Base-by-base conservation (phyloP, 2,888 invertebrate genomes). In the Chydorus sphaericus region DNA sequence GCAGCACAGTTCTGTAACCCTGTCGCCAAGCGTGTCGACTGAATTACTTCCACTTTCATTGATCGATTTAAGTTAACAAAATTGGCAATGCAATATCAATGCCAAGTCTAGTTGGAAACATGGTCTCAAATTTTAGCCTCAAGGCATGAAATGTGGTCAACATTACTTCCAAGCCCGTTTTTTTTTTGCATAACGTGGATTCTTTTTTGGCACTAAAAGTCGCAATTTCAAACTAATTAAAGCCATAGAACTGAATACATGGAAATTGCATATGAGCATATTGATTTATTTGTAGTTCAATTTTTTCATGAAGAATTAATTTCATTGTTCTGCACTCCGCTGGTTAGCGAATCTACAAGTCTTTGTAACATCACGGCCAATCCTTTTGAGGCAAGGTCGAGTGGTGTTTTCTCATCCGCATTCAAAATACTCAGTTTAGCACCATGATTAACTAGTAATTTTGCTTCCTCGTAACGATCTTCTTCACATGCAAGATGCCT, bases 401-500 rank as follows among this genome's bases (percentile, higher is more conserved):
- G 64, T n/a, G 85, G 80, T 3, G 80, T 77, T 65, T 77, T 76
- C 57, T 76, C 71, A 56, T 82, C 81, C 63, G 78, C 81, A 67
- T 88, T 87, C 63, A 68, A 65, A 16, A 76, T 64, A 36, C 75
- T 71, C 11, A 77, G 60, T 63, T 73, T 72, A 6, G 83, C 85
- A 18, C 85, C 85, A 63, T 78, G 72, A 60, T 76, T 71, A 0
- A 82, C 75, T 57, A 88, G 70, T 62, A 83, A 67, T 63, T 77
- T 73, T 7, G 83, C 81, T 61, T 77, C 80, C 58, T 80, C 77
- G 61, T 77, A 75, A 60, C 84, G 74, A 62, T 82, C 79, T 69
- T 88, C 88, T 69, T 88, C 87, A 70, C 86, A 87, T 3, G 86
- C 83, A 60, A 86, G 74, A 70, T 88, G 87, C 58, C 80, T 80